Percentiles rank a stretch among this genome's conserved stretches.
These are phyloP conservation scores for Mormyrus lacerda DNA, from an alignment of 2,113 vertebrate species.

Conservation along the genomic window DNA sequence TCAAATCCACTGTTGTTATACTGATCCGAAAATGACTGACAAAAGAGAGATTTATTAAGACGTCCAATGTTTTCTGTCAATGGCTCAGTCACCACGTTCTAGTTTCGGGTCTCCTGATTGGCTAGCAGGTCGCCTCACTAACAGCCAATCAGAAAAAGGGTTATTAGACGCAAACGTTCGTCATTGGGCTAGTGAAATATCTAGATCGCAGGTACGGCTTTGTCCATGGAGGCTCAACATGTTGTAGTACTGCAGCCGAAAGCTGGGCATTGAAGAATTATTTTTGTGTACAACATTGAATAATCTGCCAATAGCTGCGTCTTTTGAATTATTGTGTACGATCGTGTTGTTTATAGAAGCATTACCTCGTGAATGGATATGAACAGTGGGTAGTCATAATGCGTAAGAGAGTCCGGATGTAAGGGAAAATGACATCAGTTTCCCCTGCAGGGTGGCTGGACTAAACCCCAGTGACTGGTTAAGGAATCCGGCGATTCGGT, in stretches of 20 bases:
- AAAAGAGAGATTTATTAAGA: constrained; percentile 1
- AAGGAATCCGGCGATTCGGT: background rate
- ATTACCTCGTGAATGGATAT: background rate
- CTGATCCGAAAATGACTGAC: background rate
- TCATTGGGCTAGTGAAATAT: background rate
- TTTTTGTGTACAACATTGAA: background rate
- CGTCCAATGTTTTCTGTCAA: background rate
- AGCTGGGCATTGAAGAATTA: background rate
- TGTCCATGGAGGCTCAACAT: background rate
- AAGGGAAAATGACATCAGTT: background rate
- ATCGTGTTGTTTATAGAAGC: background rate
- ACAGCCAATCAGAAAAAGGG: background rate
- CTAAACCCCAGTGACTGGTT: background rate
- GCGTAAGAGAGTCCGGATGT: background rate
- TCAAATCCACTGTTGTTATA: background rate
- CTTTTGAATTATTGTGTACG: background rate
- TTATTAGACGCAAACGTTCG: background rate
- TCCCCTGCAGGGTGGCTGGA: background rate
- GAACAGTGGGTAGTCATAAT: background rate
- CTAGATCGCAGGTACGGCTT: background rate
- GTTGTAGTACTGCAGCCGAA: background rate
- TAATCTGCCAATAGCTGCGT: background rate
- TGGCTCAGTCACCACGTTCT: background rate
- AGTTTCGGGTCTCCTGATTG: background rate
- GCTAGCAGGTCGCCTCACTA: background rate